Base-by-base conservation (phyloP, 1,140 invertebrate genomes). In the Diuraphis noxia region DNA sequence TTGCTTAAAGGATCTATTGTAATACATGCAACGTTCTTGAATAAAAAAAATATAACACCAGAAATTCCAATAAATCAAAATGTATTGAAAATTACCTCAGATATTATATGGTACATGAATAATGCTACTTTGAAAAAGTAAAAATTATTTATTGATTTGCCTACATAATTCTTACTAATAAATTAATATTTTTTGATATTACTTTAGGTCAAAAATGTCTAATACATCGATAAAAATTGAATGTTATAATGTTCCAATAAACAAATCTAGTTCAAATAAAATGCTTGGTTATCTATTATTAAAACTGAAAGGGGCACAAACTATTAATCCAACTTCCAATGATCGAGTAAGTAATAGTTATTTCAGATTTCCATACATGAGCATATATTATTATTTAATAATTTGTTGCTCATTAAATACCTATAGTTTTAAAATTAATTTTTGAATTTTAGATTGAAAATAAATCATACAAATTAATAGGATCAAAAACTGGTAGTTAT, bases 271-370 rank as follows among this genome's bases (percentile, higher is more conserved):
- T 52, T 25, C 43, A 46, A 19, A 36, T n/a, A 23, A 82, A 82
- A 91, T 8, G 21, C 77, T 91, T 36, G 89, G 89, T 81, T 91
- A 91, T 40, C 25, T 91, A 25, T 82, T 91, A 36, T 82, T 91
- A 79, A 81, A 91, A 91, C 3, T 91, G 9, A 91, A 91, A 82
- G 89, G 5, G 2, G 89, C 89, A 46, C 89, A 91, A 82, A 81
- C 43, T 40, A 91, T 91, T 36, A 9, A 46, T 38, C 41, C 89
- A 79, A 30, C 34, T 38, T 91, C 77, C 30, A 82, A 49, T 82
- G 63, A 81, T 9, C 41, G 72, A 8, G 89, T 91, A 46, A 23
- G n/a, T 77, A 36, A 77, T 79, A 36, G 6, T 89, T 0, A 30
- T 36, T 89, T 89, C 10, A 52, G 17, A 36, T 25, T 30, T 85